phyloP scores from a whole-genome alignment of 2,113 vertebrate species.

The Dasyornis broadbenti region DNA sequence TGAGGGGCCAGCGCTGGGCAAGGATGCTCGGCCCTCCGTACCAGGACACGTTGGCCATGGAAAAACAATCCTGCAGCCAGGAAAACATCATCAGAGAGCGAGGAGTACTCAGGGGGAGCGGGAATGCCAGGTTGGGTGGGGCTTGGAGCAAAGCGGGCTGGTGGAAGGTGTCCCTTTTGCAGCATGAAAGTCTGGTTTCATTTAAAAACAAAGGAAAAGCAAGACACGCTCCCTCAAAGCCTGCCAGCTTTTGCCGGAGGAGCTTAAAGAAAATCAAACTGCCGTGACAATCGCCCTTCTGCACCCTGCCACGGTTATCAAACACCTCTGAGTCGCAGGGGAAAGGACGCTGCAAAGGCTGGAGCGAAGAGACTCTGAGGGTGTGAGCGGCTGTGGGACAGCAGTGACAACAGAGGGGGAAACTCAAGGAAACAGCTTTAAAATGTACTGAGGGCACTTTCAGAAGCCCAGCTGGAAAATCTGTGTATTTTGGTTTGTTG shows the following conservation, averaged over 20 bases:
- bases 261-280: not conserved
- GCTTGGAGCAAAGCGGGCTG: not conserved
- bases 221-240: not conserved
- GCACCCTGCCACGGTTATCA: not conserved
- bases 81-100: rapidly evolving
- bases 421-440: not conserved
- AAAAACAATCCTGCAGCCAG: conserved; percentile 83
- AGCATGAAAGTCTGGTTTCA: rapidly evolving
- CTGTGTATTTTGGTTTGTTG: not conserved
- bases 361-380: not conserved
- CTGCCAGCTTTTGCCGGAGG: not conserved
- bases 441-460: not conserved
- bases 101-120: rapidly evolving
- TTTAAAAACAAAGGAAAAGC: not conserved
- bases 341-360: not conserved
- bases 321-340: rapidly evolving
- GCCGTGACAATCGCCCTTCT: rapidly evolving
- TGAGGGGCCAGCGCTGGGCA: conserved; percentile 84
- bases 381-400: not conserved
- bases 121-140: not conserved
- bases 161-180: not conserved
- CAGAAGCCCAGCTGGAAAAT: not conserved
- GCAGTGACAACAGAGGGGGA: not conserved
- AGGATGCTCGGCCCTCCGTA: conserved; percentile 80
- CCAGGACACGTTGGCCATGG: conserved; percentile 89